These are phyloP conservation scores for Pseudochirops corinnae DNA, from an alignment of 2,797 vertebrate species.

Conservation along the genomic window DNA sequence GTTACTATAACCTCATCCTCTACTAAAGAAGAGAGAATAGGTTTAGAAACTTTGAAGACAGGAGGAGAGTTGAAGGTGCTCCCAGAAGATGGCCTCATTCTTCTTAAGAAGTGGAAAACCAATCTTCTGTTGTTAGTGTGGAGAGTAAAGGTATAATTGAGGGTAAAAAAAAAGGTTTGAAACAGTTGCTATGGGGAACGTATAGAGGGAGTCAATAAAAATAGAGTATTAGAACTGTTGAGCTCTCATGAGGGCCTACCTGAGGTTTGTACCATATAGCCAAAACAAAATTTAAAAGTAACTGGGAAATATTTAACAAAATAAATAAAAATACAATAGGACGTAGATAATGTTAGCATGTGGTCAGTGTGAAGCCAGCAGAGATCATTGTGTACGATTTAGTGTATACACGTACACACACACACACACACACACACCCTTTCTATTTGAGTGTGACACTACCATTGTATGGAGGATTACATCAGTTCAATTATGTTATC, in stretches of 20 bases:
- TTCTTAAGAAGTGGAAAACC: too few relatives aligned
- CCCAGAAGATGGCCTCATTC: too few relatives aligned
- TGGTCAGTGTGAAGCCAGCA: not conserved
- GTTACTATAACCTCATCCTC: too few relatives aligned
- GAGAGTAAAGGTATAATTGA: too few relatives aligned
- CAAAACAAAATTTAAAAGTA: not conserved
- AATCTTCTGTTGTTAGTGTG: too few relatives aligned
- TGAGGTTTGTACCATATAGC: not conserved
- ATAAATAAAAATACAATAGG: not conserved
- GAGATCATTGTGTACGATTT: not conserved
- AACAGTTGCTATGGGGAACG: too few relatives aligned
- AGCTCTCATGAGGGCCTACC: not conserved
- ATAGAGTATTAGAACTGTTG: not conserved
- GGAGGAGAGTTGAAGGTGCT: too few relatives aligned
- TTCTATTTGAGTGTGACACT: not conserved
- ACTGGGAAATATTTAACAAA: not conserved
- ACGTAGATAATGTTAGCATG: not conserved
- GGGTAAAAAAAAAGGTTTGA: too few relatives aligned
- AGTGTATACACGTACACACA: not conserved
- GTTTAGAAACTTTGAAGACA: too few relatives aligned
- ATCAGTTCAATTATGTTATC: not conserved
- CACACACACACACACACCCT: too few relatives aligned
- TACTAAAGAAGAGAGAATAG: too few relatives aligned
- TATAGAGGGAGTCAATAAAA: too few relatives aligned
- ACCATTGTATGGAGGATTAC: not conserved